Conservation (phyloP, 2,113 vertebrate genomes). For the Pteropus alecto region DNA sequence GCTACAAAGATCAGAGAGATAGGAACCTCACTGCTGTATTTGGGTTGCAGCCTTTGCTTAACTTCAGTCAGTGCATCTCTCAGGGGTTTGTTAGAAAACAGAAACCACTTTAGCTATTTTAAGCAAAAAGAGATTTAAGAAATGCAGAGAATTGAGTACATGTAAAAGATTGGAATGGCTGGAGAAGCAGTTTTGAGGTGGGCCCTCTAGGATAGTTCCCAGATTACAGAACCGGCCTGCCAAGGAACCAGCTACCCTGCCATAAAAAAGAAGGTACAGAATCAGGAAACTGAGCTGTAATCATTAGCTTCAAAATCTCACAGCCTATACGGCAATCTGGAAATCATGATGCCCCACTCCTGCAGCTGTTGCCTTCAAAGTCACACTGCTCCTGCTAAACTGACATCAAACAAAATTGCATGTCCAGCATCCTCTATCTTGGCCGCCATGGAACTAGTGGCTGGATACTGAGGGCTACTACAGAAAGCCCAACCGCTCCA, state of each 20-base stretch:
- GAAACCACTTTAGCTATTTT: constrained; percentile 4
- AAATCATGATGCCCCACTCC: background rate
- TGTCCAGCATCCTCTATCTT: background rate
- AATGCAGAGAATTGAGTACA: background rate
- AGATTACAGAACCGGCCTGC: background rate
- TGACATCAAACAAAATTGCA: background rate
- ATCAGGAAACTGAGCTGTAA: background rate
- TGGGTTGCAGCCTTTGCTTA: background rate
- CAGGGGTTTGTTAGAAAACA: background rate
- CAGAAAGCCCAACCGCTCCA: background rate
- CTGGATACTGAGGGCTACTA: background rate
- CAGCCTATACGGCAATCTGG: background rate
- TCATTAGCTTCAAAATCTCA: background rate
- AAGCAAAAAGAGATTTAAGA: background rate
- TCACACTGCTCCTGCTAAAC: background rate
- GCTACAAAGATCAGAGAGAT: background rate
- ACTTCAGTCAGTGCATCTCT: background rate
- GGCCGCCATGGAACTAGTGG: background rate
- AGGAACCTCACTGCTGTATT: background rate
- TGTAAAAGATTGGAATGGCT: background rate
- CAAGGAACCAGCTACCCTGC: background rate
- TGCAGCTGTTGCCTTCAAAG: background rate
- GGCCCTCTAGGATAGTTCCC: background rate
- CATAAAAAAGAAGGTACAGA: background rate
- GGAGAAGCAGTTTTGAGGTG: background rate